Evolutionary conservation across 2,113 vertebrate genomes (phyloP).

Genomic region (Hassar affinis): DNA sequence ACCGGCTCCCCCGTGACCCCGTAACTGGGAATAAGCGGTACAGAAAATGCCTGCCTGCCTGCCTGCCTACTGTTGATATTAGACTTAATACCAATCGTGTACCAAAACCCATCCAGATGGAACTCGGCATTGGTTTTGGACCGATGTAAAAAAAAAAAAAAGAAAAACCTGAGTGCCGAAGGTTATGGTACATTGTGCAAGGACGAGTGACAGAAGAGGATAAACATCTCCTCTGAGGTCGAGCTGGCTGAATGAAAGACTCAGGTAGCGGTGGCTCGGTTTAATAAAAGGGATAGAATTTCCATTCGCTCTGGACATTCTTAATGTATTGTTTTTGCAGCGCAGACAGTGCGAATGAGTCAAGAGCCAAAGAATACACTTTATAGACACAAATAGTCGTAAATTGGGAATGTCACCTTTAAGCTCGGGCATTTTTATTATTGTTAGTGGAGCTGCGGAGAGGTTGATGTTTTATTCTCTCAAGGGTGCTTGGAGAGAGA

Average conservation of each 20-base stretch:
- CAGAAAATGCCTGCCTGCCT: no score
- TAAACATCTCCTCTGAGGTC: slow-evolving; percentile 77
- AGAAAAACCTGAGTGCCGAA: slow-evolving; percentile 54
- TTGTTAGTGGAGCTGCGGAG: slow-evolving; percentile 97
- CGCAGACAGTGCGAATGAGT: slow-evolving; percentile 85
- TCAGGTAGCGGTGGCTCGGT: slow-evolving; percentile 88
- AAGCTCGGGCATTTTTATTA: slow-evolving; percentile 99
- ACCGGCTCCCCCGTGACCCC: no score
- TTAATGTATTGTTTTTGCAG: slow-evolving; percentile 93
- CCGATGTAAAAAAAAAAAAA: slow-evolving; percentile 25
- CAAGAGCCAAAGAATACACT: slow-evolving; percentile 96
- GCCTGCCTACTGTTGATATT: no score
- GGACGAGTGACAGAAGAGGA: slow-evolving; percentile 63
- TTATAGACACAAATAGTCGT: slow-evolving; percentile 99
- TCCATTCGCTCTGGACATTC: slow-evolving; percentile 88
- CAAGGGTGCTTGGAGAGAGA: slow-evolving; percentile 72
- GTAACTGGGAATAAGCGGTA: no score
- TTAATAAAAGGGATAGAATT: slow-evolving; percentile 94
- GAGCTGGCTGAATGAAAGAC: slow-evolving; percentile 81
- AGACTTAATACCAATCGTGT: not conserved
- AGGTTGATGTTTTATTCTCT: slow-evolving; percentile 96
- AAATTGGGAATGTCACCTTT: slow-evolving; percentile 99
- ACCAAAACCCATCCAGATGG: not conserved
- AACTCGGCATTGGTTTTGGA: not conserved
- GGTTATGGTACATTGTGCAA: slow-evolving; percentile 58